These are phyloP conservation scores for Drosophila pachea DNA, from an alignment of 1,140 invertebrate genomes.

Conservation along the genomic window DNA sequence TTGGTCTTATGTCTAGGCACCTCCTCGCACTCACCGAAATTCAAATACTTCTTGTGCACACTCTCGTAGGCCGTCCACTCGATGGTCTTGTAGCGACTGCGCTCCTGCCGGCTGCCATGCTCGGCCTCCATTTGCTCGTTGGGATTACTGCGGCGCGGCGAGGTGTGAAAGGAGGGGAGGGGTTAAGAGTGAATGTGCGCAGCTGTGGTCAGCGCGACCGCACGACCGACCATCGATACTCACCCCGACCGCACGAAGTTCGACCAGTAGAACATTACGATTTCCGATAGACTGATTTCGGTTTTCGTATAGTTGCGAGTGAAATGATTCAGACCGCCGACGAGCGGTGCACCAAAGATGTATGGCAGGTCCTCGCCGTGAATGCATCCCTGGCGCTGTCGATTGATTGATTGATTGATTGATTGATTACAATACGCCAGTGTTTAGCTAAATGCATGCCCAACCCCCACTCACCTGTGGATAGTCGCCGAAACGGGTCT, in stretches of 20 bases:
- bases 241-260: slow-evolving; percentile 99
- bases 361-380: slow-evolving; percentile 96
- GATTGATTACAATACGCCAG: slow-evolving; percentile 1
- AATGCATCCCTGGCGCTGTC: slow-evolving; percentile 90
- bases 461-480: slow-evolving; percentile 84
- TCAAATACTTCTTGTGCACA: slow-evolving; percentile 94
- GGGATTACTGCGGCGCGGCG: slow-evolving; percentile 85
- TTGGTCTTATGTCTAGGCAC: too few relatives aligned
- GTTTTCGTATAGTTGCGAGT: slow-evolving; percentile 93
- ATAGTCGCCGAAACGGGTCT: slow-evolving; percentile 94
- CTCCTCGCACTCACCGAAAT: slow-evolving; percentile 90
- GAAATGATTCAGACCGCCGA: slow-evolving; percentile 90
- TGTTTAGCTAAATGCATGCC: slow-evolving; percentile 9
- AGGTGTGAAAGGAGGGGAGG: slow-evolving; percentile 11
- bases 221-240: slow-evolving; percentile 71
- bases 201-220: slow-evolving; percentile 9
- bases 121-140: slow-evolving; percentile 88
- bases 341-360: slow-evolving; percentile 89
- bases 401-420: slow-evolving; percentile 3
- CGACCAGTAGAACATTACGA: slow-evolving; percentile 96
- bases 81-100: slow-evolving; percentile 88
- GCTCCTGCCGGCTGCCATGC: slow-evolving; percentile 85
- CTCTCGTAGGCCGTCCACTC: slow-evolving; percentile 95
- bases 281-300: slow-evolving; percentile 93
- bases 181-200: background rate